Percentiles rank a stretch among this genome's conserved stretches.
phyloP scores from a whole-genome alignment of 2,797 vertebrate genomes.

The Argentina silus region DNA sequence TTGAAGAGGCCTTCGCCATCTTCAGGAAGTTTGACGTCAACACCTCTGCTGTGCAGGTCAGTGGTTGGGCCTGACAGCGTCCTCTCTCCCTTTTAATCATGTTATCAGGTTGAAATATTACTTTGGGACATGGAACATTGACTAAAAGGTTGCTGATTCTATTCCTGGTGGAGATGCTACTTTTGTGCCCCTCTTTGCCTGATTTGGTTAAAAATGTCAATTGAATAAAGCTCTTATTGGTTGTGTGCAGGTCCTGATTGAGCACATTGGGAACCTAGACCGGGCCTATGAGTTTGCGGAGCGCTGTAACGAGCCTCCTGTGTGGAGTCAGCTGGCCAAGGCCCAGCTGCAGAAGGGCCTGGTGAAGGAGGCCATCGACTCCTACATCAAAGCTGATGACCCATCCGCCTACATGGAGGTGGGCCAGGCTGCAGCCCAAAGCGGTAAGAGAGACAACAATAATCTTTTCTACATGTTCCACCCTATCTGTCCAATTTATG shows the following conservation, averaged over 20 bases:
- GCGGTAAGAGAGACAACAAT: conserved; percentile 77
- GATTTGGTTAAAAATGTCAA: background rate
- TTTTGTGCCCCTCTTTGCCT: background rate
- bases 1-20: conserved; percentile 94
- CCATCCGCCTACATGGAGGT: conserved; percentile 99
- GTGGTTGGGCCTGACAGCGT: background rate
- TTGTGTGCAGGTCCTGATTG: conserved; percentile 88
- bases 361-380: conserved; percentile 98
- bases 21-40: conserved; percentile 94
- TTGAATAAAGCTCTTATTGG: background rate
- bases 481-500: background rate
- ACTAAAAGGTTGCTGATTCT: background rate
- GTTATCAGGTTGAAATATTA: background rate
- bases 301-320: conserved; percentile 97
- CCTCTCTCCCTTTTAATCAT: background rate
- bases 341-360: conserved; percentile 97
- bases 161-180: background rate
- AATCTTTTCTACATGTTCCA: background rate
- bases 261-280: conserved; percentile 98
- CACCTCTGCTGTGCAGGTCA: conserved; percentile 92
- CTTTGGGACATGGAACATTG: background rate
- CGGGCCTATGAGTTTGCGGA: conserved; percentile 98
- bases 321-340: conserved; percentile 98
- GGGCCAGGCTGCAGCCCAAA: conserved; percentile 95
- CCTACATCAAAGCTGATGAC: conserved; percentile 98